Evolutionary conservation across 2,888 invertebrate species (phyloP), one percentile per base, ranked within the genome.

Genomic region (Nudaria mundana): DNA sequence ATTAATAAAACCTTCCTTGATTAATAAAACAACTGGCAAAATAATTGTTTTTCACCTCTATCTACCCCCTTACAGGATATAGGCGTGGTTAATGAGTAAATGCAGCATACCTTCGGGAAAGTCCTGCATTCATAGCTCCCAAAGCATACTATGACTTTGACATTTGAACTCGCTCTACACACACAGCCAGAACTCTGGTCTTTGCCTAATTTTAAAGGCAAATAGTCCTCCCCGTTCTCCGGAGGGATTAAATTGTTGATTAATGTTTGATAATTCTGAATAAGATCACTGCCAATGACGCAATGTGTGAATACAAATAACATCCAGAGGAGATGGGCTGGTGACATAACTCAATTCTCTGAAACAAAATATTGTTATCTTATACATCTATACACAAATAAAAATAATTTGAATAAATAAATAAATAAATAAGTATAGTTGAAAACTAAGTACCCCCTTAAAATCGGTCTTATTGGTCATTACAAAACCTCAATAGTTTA

Each of bases 51-150:
- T n/a, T n/a, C n/a, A n/a, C n/a, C n/a, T n/a, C n/a, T n/a, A n/a
- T n/a, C n/a, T n/a, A n/a, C n/a, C n/a, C n/a, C n/a, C n/a, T n/a
- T n/a, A n/a, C n/a, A n/a, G n/a, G n/a, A n/a, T n/a, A n/a, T n/a
- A n/a, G n/a, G n/a, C n/a, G n/a, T n/a, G n/a, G n/a, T n/a, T n/a
- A n/a, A n/a, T n/a, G n/a, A n/a, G n/a, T n/a, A n/a, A n/a, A n/a
- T n/a, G n/a, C n/a, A n/a, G n/a, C n/a, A n/a, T 32, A 86, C 87
- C 73, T 78, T 78, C 0, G 91, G 91, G 57, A 91, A 90, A 11
- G 48, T 69, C 43, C 49, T 71, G 60, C 91, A 92, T 14, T 74
- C 78, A 24, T 84, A 87, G 38, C 88, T 84, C 4, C 91, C 91
- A 40, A 89, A 91, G 57, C 91, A 91, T 0, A 90, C 84, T 1